Evolutionary conservation across 2,797 vertebrate genomes (phyloP).

Genomic region (Spatula clypeata): DNA sequence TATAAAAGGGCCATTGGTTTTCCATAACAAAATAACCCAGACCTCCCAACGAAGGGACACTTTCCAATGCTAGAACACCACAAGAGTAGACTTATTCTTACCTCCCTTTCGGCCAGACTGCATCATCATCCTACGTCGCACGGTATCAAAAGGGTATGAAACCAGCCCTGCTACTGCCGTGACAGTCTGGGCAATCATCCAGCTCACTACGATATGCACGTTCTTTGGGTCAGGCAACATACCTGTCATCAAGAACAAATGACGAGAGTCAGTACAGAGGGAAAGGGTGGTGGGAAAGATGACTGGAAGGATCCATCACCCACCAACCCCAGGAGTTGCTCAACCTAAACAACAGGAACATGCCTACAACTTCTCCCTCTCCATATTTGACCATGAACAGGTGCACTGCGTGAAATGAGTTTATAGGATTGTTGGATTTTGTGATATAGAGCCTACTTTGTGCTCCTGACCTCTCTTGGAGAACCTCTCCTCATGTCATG

Average conservation of each 20-base stretch:
- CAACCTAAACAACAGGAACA: neutral
- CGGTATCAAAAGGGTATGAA: constrained; percentile 98
- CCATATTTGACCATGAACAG: neutral
- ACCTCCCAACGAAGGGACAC: neutral
- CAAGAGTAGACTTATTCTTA: constrained; percentile 75
- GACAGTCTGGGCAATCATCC: constrained; percentile 98
- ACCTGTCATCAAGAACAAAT: constrained; percentile 84
- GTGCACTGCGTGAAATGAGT: neutral
- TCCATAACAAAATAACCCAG: rapidly evolving
- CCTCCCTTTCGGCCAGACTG: constrained; percentile 98
- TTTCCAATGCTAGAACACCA: neutral
- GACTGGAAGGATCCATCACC: neutral
- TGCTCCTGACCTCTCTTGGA: neutral
- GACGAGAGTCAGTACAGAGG: neutral
- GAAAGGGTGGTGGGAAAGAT: neutral
- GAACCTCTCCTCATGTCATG: neutral
- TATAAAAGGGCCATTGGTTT: neutral
- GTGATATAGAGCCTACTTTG: neutral
- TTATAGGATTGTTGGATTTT: neutral
- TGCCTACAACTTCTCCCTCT: neutral
- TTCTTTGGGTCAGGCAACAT: constrained; percentile 99
- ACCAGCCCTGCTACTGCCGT: constrained; percentile 94
- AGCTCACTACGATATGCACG: constrained; percentile 95
- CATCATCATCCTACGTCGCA: constrained; percentile 99
- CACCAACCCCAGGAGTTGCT: neutral